Evolutionary conservation across 2,113 vertebrate genomes (phyloP).

Genomic region (Etheostoma spectabile): DNA sequence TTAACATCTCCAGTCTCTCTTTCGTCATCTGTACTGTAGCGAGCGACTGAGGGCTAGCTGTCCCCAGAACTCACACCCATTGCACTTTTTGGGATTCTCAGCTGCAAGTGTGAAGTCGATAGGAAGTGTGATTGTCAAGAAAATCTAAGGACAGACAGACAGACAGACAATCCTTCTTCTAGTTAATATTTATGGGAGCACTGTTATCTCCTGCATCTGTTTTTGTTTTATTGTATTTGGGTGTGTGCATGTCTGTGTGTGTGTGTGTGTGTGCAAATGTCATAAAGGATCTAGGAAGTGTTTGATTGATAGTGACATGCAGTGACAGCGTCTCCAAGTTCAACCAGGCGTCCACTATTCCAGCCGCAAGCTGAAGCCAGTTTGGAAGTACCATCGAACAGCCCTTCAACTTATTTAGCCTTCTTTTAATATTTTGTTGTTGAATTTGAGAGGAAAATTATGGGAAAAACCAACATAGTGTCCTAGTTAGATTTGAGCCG

Average conservation of each 20-base stretch:
- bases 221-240: neutral
- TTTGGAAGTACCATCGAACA: neutral
- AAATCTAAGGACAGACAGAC: too few relatives aligned
- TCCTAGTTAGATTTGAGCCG: too few relatives aligned
- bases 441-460: neutral
- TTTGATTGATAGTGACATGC: constrained; percentile 40
- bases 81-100: too few relatives aligned
- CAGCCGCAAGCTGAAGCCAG: constrained; percentile 17
- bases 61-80: too few relatives aligned
- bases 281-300: constrained; percentile 2
- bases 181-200: neutral
- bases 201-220: neutral
- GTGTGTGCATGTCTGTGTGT: neutral
- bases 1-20: too few relatives aligned
- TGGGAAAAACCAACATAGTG: neutral
- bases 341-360: constrained; percentile 3
- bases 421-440: neutral
- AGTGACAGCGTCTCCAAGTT: constrained; percentile 29
- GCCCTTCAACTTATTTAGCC: neutral
- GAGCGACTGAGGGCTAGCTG: too few relatives aligned
- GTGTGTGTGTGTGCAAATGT: neutral
- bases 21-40: too few relatives aligned
- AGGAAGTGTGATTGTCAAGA: too few relatives aligned
- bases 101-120: too few relatives aligned
- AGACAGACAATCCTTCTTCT: too few relatives aligned